Percentiles rank a stretch among this genome's conserved stretches.
These are phyloP conservation scores for Xenotilapia flavipinnis DNA, from an alignment of 2,113 vertebrate species.

Conservation along the genomic window DNA sequence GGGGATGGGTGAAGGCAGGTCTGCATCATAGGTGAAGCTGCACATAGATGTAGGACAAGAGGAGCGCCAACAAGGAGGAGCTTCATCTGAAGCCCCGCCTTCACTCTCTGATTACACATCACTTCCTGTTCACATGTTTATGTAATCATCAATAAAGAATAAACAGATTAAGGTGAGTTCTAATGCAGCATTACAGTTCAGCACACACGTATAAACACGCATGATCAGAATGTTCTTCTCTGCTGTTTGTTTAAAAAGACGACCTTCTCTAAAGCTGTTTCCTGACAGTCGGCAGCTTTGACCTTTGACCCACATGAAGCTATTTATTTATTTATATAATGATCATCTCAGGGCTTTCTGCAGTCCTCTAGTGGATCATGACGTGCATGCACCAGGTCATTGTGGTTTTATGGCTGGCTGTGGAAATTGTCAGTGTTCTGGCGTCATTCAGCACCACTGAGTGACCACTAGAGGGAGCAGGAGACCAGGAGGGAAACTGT, in stretches of 20 bases:
- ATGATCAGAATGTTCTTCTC: neutral
- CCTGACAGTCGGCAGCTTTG: neutral
- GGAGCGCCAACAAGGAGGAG: neutral
- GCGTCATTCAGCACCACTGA: neutral
- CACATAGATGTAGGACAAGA: neutral
- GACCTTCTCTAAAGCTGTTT: neutral
- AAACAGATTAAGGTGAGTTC: neutral
- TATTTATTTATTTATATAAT: neutral
- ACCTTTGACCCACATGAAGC: neutral
- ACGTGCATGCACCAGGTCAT: neutral
- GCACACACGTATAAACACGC: neutral
- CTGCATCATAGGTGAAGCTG: neutral
- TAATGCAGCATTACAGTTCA: neutral
- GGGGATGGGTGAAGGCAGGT: fast-evolving
- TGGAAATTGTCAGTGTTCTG: neutral
- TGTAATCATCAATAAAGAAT: neutral
- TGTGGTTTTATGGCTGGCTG: neutral
- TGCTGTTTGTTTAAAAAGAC: fast-evolving
- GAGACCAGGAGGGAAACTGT: neutral
- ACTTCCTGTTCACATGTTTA: neutral
- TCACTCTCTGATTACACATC: neutral
- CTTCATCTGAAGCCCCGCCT: neutral
- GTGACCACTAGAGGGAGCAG: neutral
- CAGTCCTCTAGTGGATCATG: fast-evolving
- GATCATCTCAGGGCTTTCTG: neutral